A percentile compares a stretch with the other conserved stretches of the same genome.
phyloP scores from a whole-genome alignment of 2,797 vertebrate genomes.

The Cossypha niveicapilla region DNA sequence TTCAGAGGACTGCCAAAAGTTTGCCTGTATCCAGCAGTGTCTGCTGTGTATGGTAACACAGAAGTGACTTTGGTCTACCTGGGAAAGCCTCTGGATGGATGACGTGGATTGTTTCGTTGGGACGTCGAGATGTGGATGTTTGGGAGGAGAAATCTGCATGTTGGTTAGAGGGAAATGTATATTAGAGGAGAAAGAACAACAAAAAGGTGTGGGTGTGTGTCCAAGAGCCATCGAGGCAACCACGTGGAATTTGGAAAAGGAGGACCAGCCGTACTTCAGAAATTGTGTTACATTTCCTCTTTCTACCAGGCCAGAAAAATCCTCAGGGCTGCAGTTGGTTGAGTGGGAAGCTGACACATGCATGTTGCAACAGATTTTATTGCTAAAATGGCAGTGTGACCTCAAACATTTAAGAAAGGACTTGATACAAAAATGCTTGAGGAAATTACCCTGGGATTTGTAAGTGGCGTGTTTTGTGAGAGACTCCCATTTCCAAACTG shows the following conservation, averaged over 20 bases:
- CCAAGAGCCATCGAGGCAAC: conserved; percentile 60
- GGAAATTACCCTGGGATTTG: conserved; percentile 54
- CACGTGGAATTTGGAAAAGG: conserved; percentile 28
- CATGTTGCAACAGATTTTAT: conserved; percentile 70
- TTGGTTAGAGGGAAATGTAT: conserved; percentile 68
- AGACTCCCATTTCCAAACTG: conserved; percentile 72
- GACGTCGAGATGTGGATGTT: conserved; percentile 42
- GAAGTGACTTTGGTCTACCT: conserved; percentile 99
- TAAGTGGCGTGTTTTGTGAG: conserved; percentile 69
- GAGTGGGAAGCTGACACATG: conserved; percentile 74
- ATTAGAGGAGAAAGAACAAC: conserved; percentile 28
- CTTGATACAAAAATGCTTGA: conserved; percentile 56
- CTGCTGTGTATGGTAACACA: conserved; percentile 97
- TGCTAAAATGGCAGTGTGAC: conserved; percentile 60
- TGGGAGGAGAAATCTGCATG: conserved; percentile 68
- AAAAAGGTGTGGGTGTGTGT: conserved; percentile 37
- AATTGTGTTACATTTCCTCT: conserved; percentile 66
- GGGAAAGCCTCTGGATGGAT: conserved; percentile 96
- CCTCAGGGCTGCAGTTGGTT: conserved; percentile 77
- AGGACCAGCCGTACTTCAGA: conserved; percentile 69
- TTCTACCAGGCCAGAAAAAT: conserved; percentile 73
- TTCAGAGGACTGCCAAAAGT: conserved; percentile 96
- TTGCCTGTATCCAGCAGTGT: conserved; percentile 95
- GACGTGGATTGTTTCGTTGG: conserved; percentile 50
- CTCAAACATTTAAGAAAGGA: conserved; percentile 65